Base-by-base conservation (phyloP, 2,113 vertebrate genomes). In the Garra rufa region DNA sequence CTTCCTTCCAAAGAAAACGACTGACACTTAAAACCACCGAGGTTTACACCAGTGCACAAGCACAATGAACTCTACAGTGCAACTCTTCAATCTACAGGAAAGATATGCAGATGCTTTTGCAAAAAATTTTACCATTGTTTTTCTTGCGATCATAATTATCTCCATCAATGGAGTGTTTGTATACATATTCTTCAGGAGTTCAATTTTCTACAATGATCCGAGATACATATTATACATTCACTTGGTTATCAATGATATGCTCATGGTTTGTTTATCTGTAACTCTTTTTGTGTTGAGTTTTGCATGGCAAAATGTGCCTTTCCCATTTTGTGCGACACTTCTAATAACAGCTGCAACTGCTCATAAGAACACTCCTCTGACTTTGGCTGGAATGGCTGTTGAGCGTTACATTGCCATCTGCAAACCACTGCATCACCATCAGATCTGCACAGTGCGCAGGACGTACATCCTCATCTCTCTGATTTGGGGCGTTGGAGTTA, bases 391-490 rank as follows among this genome's bases (percentile, higher is more conserved):
- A 70, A 94, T 95, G 94, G 93, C 92, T 0, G 43, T 91, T n/a
- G 94, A 95, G 70, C 92, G 93, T 73, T 94, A 92, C 88, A 85
- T 93, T 59, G 93, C 94, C 85, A 69, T 94, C 14, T 93, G 94
- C 43, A 6, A 92, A 21, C 94, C 94, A 1, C 86, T 95, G 0
- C 90, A 75, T n/a, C 92, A 93, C 17, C 7, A 38, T 19, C 90
- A 90, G 52, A 89, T 94, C 67, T 94, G 92, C 71, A 94, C 93
- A 0, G 19, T 92, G 15, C 87, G 11, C 11, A 90, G 89, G 38
- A 93, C 93, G 0, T 67, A 86, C 2, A 15, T 90, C 0, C 46
- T 94, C 57, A 88, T 94, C 0, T 86, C 48, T 46, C 67, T 91
- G 9, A 92, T 94, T 13, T 94, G 93, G 93, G 14, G 28, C 0